A percentile compares a stretch with the other conserved stretches of the same genome.
Conservation (phyloP, 2,888 invertebrate species). For the Trissolcus japonicus region DNA sequence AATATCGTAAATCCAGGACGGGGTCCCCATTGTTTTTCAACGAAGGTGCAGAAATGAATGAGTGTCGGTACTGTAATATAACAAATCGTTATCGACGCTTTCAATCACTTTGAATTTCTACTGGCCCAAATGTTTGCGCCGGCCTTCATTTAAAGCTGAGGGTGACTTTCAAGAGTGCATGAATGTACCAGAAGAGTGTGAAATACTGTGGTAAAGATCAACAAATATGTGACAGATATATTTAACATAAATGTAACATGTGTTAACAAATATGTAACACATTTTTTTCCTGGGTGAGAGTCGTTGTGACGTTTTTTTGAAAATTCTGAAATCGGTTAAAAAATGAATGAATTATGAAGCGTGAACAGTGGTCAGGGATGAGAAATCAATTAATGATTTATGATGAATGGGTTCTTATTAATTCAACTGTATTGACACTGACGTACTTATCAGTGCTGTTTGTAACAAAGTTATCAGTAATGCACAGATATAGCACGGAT, state of each 20-base stretch:
- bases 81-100: slow-evolving; percentile 14
- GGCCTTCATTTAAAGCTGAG: too few relatives aligned
- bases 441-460: slow-evolving; percentile 21
- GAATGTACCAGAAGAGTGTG: too few relatives aligned
- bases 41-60: slow-evolving; percentile 38
- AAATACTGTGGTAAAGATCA: too few relatives aligned
- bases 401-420: slow-evolving; percentile 14
- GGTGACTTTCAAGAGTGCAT: too few relatives aligned
- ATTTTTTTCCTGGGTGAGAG: too few relatives aligned
- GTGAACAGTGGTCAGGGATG: slow-evolving; percentile 1
- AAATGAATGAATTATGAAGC: background rate
- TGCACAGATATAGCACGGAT: too few relatives aligned
- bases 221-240: too few relatives aligned
- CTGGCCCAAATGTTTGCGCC: too few relatives aligned
- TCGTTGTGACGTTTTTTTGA: too few relatives aligned
- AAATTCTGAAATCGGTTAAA: too few relatives aligned
- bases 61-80: slow-evolving; percentile 18
- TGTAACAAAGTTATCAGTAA: slow-evolving; percentile 15
- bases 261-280: too few relatives aligned
- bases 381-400: slow-evolving; percentile 30
- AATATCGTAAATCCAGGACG: slow-evolving; percentile 24
- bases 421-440: slow-evolving; percentile 19
- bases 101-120: background rate
- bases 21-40: slow-evolving; percentile 44
- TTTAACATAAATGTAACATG: too few relatives aligned